Evolutionary conservation across 2,888 invertebrate species (phyloP).

Genomic region (Pachycephus smyrnensis): DNA sequence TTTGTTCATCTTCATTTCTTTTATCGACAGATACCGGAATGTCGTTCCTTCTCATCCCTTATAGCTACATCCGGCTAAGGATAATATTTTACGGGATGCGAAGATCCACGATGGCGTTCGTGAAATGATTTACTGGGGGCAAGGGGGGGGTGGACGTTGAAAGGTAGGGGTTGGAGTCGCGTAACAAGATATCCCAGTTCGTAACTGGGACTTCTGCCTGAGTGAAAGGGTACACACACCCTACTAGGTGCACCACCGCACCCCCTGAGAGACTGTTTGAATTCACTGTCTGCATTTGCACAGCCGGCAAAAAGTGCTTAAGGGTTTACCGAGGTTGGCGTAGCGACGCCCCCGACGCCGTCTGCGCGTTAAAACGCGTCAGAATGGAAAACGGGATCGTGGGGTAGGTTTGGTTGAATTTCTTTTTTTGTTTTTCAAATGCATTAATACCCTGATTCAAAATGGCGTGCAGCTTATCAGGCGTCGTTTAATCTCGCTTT

Average conservation of each 20-base stretch:
- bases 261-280: slow-evolving; percentile 31
- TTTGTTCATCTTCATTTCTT: neutral
- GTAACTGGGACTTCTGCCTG: slow-evolving; percentile 45
- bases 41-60: neutral
- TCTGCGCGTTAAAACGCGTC: neutral
- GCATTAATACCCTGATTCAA: neutral
- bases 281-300: slow-evolving; percentile 40
- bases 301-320: slow-evolving; percentile 17
- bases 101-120: neutral
- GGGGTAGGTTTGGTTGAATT: neutral
- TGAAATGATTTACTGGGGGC: slow-evolving; percentile 5
- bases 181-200: slow-evolving; percentile 46
- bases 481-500: neutral
- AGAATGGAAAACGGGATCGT: neutral
- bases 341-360: neutral
- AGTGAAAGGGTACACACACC: slow-evolving; percentile 36
- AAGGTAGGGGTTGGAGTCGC: slow-evolving; percentile 28
- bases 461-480: neutral
- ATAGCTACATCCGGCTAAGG: neutral
- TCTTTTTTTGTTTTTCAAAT: neutral
- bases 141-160: neutral
- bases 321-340: neutral
- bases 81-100: neutral
- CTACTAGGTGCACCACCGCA: slow-evolving; percentile 13
- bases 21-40: neutral